These are phyloP conservation scores for Orius insidiosus DNA, from an alignment of 1,140 invertebrate genomes.

Conservation along the genomic window DNA sequence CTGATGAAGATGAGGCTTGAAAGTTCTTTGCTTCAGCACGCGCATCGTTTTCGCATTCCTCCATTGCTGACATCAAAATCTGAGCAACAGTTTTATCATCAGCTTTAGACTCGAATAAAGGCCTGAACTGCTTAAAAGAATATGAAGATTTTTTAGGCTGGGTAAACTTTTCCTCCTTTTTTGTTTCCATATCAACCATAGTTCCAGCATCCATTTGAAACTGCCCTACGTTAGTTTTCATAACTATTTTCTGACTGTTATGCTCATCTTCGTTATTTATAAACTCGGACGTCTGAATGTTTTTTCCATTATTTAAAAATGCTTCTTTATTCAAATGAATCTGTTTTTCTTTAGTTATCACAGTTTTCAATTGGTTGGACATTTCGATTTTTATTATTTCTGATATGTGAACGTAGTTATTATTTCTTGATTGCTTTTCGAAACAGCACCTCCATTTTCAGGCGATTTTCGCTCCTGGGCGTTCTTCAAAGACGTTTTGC, in stretches of 20 bases:
- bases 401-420: constrained; percentile 9
- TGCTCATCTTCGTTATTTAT: constrained; percentile 6
- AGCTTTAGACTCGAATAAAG: constrained; percentile 5
- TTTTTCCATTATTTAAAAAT: constrained; percentile 1
- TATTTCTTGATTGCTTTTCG: neutral
- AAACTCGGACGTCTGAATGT: constrained; percentile 3
- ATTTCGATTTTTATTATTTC: constrained; percentile 14
- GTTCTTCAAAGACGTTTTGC: no score
- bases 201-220: neutral
- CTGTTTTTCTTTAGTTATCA: constrained; percentile 14
- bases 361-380: constrained; percentile 8
- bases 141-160: neutral
- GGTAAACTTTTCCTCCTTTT: neutral
- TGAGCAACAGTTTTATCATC: constrained; percentile 11
- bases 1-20: no score
- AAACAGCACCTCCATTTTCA: no score
- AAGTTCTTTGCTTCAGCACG: neutral
- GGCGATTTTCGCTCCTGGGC: no score
- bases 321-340: constrained; percentile 7
- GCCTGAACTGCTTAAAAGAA: constrained; percentile 4
- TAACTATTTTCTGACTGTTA: constrained; percentile 4
- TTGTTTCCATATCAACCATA: neutral
- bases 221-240: constrained; percentile 5
- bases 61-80: constrained; percentile 7
- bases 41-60: constrained; percentile 5